These are phyloP conservation scores for Acholoe squamosa DNA, from an alignment of 2,888 invertebrate species.

Conservation along the genomic window DNA sequence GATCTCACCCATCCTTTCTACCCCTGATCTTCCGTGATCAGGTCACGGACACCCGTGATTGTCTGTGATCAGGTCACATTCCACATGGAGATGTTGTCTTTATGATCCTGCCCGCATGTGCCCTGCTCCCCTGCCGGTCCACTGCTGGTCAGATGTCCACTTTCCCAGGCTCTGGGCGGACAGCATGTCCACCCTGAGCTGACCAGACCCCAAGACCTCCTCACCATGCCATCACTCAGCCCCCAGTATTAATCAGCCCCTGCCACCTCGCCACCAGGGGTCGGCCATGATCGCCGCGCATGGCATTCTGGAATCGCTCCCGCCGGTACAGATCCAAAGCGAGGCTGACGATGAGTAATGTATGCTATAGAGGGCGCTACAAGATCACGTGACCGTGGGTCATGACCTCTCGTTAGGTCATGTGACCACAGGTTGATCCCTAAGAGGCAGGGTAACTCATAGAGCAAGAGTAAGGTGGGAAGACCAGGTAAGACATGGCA, in stretches of 20 bases:
- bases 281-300: not conserved
- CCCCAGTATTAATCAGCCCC: not conserved
- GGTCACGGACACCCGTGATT: too few species aligned
- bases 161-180: conserved; percentile 25
- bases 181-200: conserved; percentile 24
- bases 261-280: not conserved
- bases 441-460: not conserved
- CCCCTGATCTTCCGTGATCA: too few species aligned
- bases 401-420: conserved; percentile 50
- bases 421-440: conserved; percentile 37
- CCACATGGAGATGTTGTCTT: conserved; percentile 1
- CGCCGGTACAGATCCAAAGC: conserved; percentile 21
- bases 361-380: not conserved
- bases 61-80: not conserved
- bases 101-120: conserved; percentile 34
- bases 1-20: too few species aligned
- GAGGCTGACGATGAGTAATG: conserved; percentile 35
- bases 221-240: not conserved
- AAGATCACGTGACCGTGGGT: conserved; percentile 35
- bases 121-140: not conserved
- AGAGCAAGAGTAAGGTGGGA: not conserved
- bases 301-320: conserved; percentile 34
- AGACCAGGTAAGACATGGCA: too few species aligned
- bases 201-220: conserved; percentile 17
- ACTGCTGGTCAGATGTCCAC: conserved; percentile 27